A percentile compares a stretch with the other conserved stretches of the same genome.
These are phyloP conservation scores for Zygogramma bicolorata DNA, from an alignment of 2,888 invertebrate genomes.

Conservation along the genomic window DNA sequence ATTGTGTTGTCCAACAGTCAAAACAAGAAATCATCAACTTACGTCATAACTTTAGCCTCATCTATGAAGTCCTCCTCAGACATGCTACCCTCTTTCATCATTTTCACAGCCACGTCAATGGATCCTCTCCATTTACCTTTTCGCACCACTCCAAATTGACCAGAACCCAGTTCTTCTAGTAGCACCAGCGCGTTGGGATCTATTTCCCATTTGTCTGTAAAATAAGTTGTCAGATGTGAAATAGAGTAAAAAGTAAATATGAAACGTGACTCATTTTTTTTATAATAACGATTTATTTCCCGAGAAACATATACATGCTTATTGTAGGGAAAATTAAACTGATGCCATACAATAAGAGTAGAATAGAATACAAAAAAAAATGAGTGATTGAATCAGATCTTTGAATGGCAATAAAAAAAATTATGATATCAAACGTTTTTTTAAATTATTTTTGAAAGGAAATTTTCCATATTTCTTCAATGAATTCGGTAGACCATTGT, in stretches of 20 bases:
- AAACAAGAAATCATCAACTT: conserved; percentile 62
- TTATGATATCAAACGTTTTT: too few relatives aligned
- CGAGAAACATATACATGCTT: too few relatives aligned
- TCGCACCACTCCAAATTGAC: conserved; percentile 96
- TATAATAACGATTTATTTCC: too few relatives aligned
- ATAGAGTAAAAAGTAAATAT: neutral
- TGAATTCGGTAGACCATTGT: too few relatives aligned
- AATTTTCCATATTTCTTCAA: too few relatives aligned
- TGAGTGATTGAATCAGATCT: too few relatives aligned
- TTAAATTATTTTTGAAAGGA: too few relatives aligned
- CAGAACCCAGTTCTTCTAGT: conserved; percentile 91
- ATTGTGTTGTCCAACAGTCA: too few relatives aligned
- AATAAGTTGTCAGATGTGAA: neutral
- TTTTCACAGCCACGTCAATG: conserved; percentile 95
- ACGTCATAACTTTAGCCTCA: conserved; percentile 99
- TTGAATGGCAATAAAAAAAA: too few relatives aligned
- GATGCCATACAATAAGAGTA: too few relatives aligned
- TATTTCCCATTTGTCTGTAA: conserved; percentile 90
- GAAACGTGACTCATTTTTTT: neutral
- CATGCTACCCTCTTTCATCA: conserved; percentile 99
- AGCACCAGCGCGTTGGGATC: conserved; percentile 91
- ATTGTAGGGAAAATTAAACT: too few relatives aligned
- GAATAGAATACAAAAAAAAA: too few relatives aligned
- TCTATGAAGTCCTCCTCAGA: conserved; percentile 98
- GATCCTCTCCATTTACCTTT: conserved; percentile 91